phyloP scores from a whole-genome alignment of 2,888 invertebrate species.

The Ypsolopha sequella region DNA sequence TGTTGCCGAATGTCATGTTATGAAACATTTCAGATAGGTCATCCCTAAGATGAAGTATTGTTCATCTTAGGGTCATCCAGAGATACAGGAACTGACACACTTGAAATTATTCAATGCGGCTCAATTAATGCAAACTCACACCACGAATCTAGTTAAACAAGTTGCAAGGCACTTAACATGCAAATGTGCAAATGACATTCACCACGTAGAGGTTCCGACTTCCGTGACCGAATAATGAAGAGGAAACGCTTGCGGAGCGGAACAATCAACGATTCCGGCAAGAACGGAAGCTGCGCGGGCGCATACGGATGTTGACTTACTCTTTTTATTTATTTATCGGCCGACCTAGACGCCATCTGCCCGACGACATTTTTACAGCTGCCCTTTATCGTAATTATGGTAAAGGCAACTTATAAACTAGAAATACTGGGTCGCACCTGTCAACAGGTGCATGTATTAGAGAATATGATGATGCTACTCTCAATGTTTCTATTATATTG shows the following conservation, averaged over 20 bases:
- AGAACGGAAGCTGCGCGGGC: slow-evolving; percentile 51
- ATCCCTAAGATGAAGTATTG: too few relatives aligned
- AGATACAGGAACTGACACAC: not conserved
- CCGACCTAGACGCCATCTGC: slow-evolving; percentile 66
- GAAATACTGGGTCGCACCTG: slow-evolving; percentile 47
- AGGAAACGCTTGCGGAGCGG: slow-evolving; percentile 57
- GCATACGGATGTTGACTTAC: slow-evolving; percentile 54
- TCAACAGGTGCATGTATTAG: slow-evolving; percentile 42
- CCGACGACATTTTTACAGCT: slow-evolving; percentile 55
- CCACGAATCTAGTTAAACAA: not conserved
- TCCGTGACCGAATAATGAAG: slow-evolving; percentile 50
- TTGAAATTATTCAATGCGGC: not conserved
- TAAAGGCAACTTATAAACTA: slow-evolving; percentile 32
- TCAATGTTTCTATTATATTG: slow-evolving; percentile 14
- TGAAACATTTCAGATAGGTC: too few relatives aligned
- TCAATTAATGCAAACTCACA: not conserved
- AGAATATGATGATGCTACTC: not conserved
- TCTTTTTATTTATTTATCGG: slow-evolving; percentile 53
- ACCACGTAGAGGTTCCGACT: slow-evolving; percentile 34
- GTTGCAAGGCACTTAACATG: not conserved
- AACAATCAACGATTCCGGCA: slow-evolving; percentile 59
- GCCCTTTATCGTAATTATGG: slow-evolving; percentile 45
- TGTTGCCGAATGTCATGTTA: not conserved
- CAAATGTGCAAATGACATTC: slow-evolving; percentile 15
- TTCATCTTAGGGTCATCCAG: too few relatives aligned